Conservation (phyloP, 2,888 invertebrate genomes). For the Diadegma fenestrale region DNA sequence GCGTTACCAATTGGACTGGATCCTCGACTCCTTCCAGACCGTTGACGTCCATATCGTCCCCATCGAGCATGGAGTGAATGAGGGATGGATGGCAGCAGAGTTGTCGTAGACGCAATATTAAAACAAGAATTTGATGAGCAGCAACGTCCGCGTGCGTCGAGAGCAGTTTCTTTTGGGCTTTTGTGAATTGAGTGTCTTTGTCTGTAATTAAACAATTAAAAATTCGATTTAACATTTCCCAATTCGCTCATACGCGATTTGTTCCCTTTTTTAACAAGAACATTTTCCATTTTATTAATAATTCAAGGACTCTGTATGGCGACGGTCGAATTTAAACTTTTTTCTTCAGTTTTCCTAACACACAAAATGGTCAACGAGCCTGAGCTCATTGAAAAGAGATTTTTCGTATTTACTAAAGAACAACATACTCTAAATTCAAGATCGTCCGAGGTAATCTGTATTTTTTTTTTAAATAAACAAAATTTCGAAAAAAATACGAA, state of each 20-base stretch:
- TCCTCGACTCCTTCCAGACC: slow-evolving; percentile 85
- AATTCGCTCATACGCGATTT: neutral
- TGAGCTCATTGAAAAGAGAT: too few species aligned
- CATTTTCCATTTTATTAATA: too few species aligned
- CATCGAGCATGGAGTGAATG: slow-evolving; percentile 88
- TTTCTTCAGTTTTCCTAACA: too few species aligned
- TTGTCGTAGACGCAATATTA: slow-evolving; percentile 94
- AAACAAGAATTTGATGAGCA: slow-evolving; percentile 90
- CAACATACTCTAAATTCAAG: too few species aligned
- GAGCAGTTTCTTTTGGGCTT: slow-evolving; percentile 79
- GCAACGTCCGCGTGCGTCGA: slow-evolving; percentile 84
- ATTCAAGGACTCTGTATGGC: too few species aligned
- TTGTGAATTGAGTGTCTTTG: slow-evolving; percentile 79
- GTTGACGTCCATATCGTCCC: slow-evolving; percentile 81
- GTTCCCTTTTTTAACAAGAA: too few species aligned
- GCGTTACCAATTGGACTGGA: slow-evolving; percentile 86
- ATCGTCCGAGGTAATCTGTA: too few species aligned
- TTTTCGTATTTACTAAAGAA: too few species aligned
- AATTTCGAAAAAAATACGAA: too few species aligned
- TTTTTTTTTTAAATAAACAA: too few species aligned
- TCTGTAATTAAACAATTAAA: slow-evolving; percentile 55
- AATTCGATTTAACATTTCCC: neutral
- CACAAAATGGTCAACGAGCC: too few species aligned
- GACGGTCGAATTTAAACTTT: too few species aligned
- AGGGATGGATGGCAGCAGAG: slow-evolving; percentile 95